Percentiles rank a stretch among this genome's conserved stretches.
Conservation (phyloP, 2,113 vertebrate genomes). For the Cyanoliseus patagonus region DNA sequence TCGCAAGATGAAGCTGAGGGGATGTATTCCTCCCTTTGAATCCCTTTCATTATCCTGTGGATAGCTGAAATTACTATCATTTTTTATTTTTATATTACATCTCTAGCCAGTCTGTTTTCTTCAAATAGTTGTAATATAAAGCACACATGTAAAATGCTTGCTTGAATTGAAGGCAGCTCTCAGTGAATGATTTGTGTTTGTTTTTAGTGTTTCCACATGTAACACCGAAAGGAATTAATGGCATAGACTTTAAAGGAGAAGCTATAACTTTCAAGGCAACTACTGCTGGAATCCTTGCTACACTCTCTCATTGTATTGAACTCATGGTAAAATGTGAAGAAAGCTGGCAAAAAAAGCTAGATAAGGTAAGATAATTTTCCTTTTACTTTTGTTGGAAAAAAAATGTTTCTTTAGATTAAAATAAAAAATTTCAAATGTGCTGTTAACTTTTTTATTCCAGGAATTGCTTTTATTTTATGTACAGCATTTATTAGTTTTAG, state of each 20-base stretch:
- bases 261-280: conserved; percentile 99
- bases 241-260: conserved; percentile 98
- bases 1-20: conserved; percentile 27
- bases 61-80: not conserved
- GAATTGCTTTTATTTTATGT: not conserved
- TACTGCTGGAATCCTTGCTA: conserved; percentile 95
- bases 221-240: conserved; percentile 89
- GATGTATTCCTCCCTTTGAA: not conserved
- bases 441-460: not conserved
- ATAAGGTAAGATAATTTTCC: conserved; percentile 83
- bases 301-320: conserved; percentile 96
- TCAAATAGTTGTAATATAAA: not conserved
- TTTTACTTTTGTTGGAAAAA: not conserved
- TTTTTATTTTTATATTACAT: not conserved
- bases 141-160: not conserved
- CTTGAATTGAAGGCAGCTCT: not conserved
- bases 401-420: not conserved
- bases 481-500: not conserved
- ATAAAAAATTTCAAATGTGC: not conserved
- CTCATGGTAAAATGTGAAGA: conserved; percentile 94
- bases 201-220: conserved; percentile 86
- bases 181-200: not conserved
- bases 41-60: not conserved
- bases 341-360: conserved; percentile 95
- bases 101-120: not conserved